phyloP scores from a whole-genome alignment of 2,888 invertebrate species.

The Drosophila stalkeri region DNA sequence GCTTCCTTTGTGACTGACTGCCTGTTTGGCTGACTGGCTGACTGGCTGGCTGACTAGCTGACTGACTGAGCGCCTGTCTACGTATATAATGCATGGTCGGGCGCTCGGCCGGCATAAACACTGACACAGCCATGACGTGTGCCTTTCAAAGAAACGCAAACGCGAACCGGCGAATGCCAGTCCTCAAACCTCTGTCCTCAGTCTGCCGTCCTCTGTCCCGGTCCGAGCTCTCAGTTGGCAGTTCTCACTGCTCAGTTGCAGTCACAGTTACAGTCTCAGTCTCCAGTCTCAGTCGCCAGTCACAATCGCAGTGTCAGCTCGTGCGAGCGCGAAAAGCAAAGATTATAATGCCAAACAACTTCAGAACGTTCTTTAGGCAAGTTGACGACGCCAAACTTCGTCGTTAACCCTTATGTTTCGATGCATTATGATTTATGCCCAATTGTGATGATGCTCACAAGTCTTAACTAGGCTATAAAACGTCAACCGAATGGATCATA shows the following conservation, averaged over 20 bases:
- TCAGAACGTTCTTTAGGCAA: constrained; percentile 47
- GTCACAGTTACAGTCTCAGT: constrained; percentile 14
- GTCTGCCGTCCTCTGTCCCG: constrained; percentile 1
- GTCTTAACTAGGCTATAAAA: constrained; percentile 6
- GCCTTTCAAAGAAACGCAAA: constrained; percentile 73
- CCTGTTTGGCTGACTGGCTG: constrained; percentile 37
- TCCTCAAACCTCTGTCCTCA: constrained; percentile 16
- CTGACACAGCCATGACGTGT: constrained; percentile 74
- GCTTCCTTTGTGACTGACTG: constrained; percentile 69
- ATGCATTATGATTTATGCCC: constrained; percentile 49
- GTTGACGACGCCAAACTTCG: constrained; percentile 49
- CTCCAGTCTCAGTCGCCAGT: constrained; percentile 19
- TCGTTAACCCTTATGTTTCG: constrained; percentile 57
- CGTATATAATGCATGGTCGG: constrained; percentile 61
- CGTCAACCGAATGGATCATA: not conserved
- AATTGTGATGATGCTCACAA: constrained; percentile 48
- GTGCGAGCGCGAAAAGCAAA: constrained; percentile 59
- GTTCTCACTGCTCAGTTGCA: constrained; percentile 25
- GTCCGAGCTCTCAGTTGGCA: constrained; percentile 20
- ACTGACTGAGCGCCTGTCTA: constrained; percentile 63
- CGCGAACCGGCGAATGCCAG: constrained; percentile 62
- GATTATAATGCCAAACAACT: constrained; percentile 69
- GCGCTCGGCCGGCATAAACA: constrained; percentile 66
- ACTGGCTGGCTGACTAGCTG: constrained; percentile 17
- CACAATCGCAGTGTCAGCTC: constrained; percentile 38